These are phyloP conservation scores for Schizopygopsis malacanthus DNA, from an alignment of 2,797 vertebrate genomes.

Conservation along the genomic window DNA sequence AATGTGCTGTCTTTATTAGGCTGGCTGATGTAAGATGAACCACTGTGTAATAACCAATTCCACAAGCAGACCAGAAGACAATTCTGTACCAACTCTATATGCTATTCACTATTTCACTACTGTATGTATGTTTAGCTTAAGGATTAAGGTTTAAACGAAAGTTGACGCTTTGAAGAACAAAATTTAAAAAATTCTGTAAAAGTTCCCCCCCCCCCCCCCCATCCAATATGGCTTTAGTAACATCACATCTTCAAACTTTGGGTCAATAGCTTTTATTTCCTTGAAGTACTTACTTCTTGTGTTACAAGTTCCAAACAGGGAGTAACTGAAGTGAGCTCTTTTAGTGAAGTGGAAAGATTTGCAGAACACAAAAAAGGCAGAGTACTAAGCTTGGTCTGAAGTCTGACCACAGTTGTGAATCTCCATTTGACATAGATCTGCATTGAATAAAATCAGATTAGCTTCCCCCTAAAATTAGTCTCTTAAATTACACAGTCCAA, in stretches of 20 bases:
- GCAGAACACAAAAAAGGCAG: constrained; percentile 79
- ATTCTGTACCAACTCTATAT: not conserved
- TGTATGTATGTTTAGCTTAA: not conserved
- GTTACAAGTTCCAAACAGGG: constrained; percentile 64
- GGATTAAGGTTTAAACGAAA: constrained; percentile 2
- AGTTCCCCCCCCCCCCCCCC: no score
- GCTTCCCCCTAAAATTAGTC: constrained; percentile 75
- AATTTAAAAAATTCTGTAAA: not conserved
- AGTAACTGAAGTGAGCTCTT: constrained; percentile 66
- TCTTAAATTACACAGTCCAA: constrained; percentile 80
- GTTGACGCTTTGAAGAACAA: not conserved
- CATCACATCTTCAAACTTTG: not conserved
- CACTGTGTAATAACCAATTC: constrained; percentile 35
- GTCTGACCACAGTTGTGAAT: constrained; percentile 84
- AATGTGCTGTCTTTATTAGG: constrained; percentile 14
- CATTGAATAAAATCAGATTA: constrained; percentile 85
- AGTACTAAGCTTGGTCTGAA: constrained; percentile 80
- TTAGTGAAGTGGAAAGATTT: constrained; percentile 75
- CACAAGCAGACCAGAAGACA: constrained; percentile 31
- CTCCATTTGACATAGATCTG: constrained; percentile 81
- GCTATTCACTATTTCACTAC: not conserved
- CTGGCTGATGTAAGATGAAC: constrained; percentile 29
- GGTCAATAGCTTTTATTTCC: constrained; percentile 56
- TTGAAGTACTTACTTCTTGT: constrained; percentile 6
- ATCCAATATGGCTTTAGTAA: constrained; percentile 3